phyloP scores from a whole-genome alignment of 2,888 invertebrate species.

The Hymenopus coronatus region DNA sequence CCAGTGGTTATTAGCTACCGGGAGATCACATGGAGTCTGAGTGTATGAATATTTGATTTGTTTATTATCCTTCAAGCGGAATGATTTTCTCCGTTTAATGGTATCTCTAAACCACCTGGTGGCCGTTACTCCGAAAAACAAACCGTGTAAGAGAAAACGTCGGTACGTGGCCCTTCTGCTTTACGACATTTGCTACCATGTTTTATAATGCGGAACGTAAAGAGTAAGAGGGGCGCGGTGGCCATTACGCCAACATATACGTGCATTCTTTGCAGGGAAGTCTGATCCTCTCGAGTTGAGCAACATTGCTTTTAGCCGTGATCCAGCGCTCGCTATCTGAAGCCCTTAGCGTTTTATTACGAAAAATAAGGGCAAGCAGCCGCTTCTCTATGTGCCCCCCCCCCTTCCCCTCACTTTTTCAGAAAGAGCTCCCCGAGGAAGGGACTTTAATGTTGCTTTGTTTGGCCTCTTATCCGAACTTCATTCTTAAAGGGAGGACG shows the following conservation, averaged over 20 bases:
- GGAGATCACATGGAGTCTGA: too few relatives aligned
- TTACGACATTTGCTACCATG: background rate
- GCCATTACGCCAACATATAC: background rate
- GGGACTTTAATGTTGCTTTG: background rate
- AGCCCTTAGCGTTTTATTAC: background rate
- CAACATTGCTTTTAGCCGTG: too few relatives aligned
- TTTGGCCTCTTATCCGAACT: background rate
- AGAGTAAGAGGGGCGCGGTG: background rate
- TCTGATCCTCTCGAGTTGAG: too few relatives aligned
- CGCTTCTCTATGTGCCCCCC: background rate
- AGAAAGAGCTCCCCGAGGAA: background rate
- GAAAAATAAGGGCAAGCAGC: background rate
- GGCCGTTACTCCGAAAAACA: background rate
- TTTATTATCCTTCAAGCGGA: background rate
- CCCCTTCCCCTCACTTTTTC: background rate
- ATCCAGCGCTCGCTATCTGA: background rate
- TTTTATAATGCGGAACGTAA: background rate
- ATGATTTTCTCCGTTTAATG: background rate
- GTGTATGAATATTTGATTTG: too few relatives aligned
- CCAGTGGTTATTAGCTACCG: too few relatives aligned
- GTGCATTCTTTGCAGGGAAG: background rate
- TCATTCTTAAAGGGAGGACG: background rate
- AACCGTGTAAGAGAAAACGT: background rate
- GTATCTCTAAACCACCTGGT: background rate
- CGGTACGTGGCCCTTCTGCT: background rate